Conservation (phyloP, 2,888 invertebrate genomes). For the Hydrotaea cyrtoneurina region DNA sequence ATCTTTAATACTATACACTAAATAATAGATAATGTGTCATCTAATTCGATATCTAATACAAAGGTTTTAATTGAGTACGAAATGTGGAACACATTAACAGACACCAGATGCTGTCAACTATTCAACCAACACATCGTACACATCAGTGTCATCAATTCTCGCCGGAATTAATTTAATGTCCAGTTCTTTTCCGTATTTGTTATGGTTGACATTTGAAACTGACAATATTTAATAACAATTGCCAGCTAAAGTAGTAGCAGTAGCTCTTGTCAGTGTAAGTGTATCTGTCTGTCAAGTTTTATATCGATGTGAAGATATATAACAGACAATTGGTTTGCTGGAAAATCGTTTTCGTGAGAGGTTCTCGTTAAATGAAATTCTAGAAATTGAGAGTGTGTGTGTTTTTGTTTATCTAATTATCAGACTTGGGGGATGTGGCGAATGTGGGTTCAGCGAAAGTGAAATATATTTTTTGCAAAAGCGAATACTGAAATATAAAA, state of each 20-base stretch:
- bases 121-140: background rate
- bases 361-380: background rate
- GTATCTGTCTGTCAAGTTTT: too few species aligned
- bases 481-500: too few species aligned
- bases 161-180: background rate
- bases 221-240: background rate
- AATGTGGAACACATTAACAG: background rate
- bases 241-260: too few species aligned
- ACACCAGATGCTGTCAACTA: background rate
- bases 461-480: too few species aligned
- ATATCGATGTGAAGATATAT: too few species aligned
- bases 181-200: background rate
- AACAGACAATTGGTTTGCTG: too few species aligned
- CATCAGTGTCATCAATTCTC: background rate
- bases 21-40: slow-evolving; percentile 7
- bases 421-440: too few species aligned
- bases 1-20: background rate
- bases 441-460: too few species aligned
- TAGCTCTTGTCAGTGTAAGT: too few species aligned
- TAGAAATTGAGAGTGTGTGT: too few species aligned
- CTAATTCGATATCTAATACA: background rate
- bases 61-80: background rate
- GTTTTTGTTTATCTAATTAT: background rate
- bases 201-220: background rate
- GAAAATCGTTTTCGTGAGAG: background rate